A percentile compares a stretch with the other conserved stretches of the same genome.
Evolutionary conservation across 1,140 invertebrate species (phyloP).

Genomic region (Meloidogyne hapla): DNA sequence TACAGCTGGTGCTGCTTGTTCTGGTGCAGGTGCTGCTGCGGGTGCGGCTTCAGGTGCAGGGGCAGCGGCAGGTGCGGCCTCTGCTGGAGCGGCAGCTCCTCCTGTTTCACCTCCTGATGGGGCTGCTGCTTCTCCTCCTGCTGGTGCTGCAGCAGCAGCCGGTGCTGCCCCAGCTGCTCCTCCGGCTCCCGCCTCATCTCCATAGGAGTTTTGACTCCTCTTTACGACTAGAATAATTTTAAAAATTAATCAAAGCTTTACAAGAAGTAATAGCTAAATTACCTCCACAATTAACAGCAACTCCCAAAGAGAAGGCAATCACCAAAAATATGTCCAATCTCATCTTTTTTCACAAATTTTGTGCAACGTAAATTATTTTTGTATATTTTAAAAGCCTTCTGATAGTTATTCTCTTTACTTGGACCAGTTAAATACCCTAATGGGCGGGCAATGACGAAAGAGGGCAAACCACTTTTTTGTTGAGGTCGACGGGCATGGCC

Average conservation of each 20-base stretch:
- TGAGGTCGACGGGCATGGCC: not conserved
- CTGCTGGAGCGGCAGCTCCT: not conserved
- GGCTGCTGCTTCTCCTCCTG: constrained; percentile 12
- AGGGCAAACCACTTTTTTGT: not conserved
- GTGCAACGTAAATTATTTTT: not conserved
- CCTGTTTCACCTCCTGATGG: not conserved
- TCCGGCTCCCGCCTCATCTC: constrained; percentile 12
- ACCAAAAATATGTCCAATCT: not conserved
- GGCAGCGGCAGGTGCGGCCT: not conserved
- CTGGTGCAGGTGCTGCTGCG: constrained; percentile 16
- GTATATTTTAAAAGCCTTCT: not conserved
- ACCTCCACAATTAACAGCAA: not conserved
- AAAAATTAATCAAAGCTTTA: not conserved
- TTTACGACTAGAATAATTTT: constrained; percentile 16
- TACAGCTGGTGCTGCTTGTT: constrained; percentile 16
- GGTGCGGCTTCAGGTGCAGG: constrained; percentile 5
- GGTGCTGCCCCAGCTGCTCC: constrained; percentile 4
- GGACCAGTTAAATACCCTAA: not conserved
- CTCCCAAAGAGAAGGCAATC: not conserved
- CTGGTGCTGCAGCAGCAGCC: not conserved
- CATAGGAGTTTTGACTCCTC: constrained; percentile 16
- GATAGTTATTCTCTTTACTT: not conserved
- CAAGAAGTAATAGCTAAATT: not conserved
- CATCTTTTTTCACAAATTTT: not conserved
- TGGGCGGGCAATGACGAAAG: constrained; percentile 1